Base-by-base conservation (phyloP, 2,797 vertebrate genomes). In the Muscicapa striata region DNA sequence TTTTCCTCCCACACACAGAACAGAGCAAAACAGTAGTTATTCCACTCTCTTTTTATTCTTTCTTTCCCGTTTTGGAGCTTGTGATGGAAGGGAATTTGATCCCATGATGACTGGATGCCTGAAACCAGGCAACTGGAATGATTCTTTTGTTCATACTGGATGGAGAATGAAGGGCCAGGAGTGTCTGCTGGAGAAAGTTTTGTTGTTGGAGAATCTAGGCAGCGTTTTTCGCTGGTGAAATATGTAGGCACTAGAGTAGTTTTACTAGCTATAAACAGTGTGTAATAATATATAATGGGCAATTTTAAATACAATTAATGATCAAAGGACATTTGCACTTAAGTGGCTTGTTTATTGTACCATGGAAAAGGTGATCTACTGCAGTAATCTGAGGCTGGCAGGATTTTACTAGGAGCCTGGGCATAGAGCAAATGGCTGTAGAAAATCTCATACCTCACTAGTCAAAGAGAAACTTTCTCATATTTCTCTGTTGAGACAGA, bases 291-390 rank as follows among this genome's bases (percentile, higher is more conserved):
- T 63, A 8, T 70, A 84, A 82, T 84, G 63, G 58, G 15, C 51
- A 89, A 38, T 80, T 93, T 66, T n/a, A 36, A 84, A 79, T 92
- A 51, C 55, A 84, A 22, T 87, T 95, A 80, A 70, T 70, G 52
- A 41, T 70, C 45, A 57, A 45, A 94, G 55, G 23, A 69, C 34
- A 24, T 67, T 89, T 84, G 29, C 1, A 34, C 2, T 1, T 86
- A 84, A 90, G 29, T 78, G 16, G 24, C 30, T 84, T 78, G 6
- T 68, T 84, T 94, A 49, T 69, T 73, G 40, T 85, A 63, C 24
- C 9, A 4, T 52, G 64, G 85, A 79, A 86, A 79, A 84, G 73
- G 73, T 79, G 58, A 92, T 36, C 72, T 87, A 40, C 61, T 79
- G 45, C 61, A 64, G 49, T 70, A 79, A 46, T 89, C 64, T 76